These are phyloP conservation scores for Mythimna loreyi DNA, from an alignment of 2,888 invertebrate species.

Conservation along the genomic window DNA sequence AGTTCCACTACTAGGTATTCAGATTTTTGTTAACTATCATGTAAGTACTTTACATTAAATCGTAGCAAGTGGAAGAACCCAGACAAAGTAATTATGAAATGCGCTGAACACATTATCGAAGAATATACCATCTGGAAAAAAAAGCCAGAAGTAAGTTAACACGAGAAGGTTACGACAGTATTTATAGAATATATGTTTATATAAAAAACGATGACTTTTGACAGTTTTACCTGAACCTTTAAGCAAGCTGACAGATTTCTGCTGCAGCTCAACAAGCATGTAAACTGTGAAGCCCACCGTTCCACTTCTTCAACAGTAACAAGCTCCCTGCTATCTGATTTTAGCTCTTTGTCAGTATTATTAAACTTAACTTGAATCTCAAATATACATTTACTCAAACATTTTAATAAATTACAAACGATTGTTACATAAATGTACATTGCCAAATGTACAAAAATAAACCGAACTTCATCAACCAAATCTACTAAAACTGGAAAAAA, in stretches of 20 bases:
- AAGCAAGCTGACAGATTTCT: constrained; percentile 20
- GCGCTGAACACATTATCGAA: neutral
- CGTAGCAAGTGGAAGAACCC: too few relatives aligned
- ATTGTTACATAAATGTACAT: constrained; percentile 22
- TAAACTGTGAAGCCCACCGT: constrained; percentile 11
- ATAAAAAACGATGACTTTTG: too few relatives aligned
- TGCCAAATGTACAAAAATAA: constrained; percentile 12
- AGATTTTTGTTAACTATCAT: neutral
- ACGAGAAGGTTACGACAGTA: too few relatives aligned
- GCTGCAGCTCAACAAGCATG: constrained; percentile 26
- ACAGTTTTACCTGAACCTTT: constrained; percentile 19
- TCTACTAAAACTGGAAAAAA: neutral
- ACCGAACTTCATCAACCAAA: neutral
- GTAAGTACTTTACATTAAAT: neutral
- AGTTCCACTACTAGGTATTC: neutral
- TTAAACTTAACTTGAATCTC: constrained; percentile 3
- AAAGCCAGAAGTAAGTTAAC: neutral
- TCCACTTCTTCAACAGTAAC: constrained; percentile 1
- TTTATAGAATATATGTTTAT: too few relatives aligned
- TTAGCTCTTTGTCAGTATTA: neutral
- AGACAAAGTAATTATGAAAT: neutral
- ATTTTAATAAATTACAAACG: constrained; percentile 4
- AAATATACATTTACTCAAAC: constrained; percentile 14
- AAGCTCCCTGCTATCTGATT: neutral
- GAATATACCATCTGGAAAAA: neutral